Percentiles rank a stretch among this genome's conserved stretches.
Evolutionary conservation across 2,888 invertebrate species (phyloP).

Genomic region (Scelioninae gen. 2): DNA sequence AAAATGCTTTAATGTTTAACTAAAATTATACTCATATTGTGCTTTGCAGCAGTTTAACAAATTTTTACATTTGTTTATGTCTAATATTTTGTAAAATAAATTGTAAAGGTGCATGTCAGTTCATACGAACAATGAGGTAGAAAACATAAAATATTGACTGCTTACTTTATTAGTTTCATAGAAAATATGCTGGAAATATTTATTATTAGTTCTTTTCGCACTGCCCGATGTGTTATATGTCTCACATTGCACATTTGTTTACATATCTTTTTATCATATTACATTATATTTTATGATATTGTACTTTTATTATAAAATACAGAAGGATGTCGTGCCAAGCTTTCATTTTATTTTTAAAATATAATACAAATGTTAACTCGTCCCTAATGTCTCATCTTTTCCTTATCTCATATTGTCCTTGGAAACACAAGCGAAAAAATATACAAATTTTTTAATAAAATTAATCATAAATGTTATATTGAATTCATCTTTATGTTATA

Average conservation of each 20-base stretch:
- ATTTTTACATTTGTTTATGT: background rate
- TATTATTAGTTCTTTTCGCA: conserved; percentile 32
- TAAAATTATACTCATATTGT: conserved; percentile 15
- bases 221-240: conserved; percentile 43
- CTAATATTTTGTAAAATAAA: conserved; percentile 5
- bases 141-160: conserved; percentile 20
- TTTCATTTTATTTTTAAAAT: conserved; percentile 53
- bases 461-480: background rate
- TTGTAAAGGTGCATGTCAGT: conserved; percentile 70
- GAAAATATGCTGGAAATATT: conserved; percentile 8
- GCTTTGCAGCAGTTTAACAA: conserved; percentile 24
- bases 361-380: conserved; percentile 7
- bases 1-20: background rate
- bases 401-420: conserved; percentile 33
- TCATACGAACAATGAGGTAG: conserved; percentile 65
- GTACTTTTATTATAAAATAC: conserved; percentile 1
- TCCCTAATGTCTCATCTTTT: conserved; percentile 37
- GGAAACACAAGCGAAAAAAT: conserved; percentile 4
- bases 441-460: background rate
- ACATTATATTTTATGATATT: conserved; percentile 7
- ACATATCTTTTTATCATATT: conserved; percentile 6
- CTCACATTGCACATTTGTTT: conserved; percentile 23
- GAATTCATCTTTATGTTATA: background rate
- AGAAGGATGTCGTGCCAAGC: conserved; percentile 72
- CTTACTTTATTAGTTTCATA: conserved; percentile 31